phyloP scores from a whole-genome alignment of 2,888 invertebrate genomes.

The Cosmia trapezina region DNA sequence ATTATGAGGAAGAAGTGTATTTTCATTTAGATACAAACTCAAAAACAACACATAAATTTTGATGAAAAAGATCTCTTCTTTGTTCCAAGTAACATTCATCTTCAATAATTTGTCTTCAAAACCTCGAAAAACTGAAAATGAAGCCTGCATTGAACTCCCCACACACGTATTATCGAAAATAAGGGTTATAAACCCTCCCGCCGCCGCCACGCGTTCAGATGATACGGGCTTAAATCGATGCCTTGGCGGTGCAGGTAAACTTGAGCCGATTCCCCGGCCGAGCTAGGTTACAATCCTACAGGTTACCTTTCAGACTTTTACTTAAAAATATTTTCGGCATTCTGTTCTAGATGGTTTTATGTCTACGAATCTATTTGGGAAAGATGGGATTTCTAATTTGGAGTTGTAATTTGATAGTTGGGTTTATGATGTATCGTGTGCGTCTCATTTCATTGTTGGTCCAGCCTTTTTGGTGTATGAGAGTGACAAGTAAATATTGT shows the following conservation, averaged over 20 bases:
- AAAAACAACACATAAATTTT: not conserved
- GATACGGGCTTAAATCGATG: conserved; percentile 63
- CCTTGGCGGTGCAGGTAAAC: conserved; percentile 48
- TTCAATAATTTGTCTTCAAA: conserved; percentile 2
- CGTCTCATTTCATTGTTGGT: conserved; percentile 27
- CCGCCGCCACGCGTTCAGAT: conserved; percentile 42
- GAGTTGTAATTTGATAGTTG: conserved; percentile 29
- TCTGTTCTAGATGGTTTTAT: not conserved
- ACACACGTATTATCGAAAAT: conserved; percentile 44
- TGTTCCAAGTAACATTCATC: not conserved
- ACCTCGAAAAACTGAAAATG: not conserved
- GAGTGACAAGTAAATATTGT: conserved; percentile 29
- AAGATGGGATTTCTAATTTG: conserved; percentile 21
- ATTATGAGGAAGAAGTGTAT: not conserved
- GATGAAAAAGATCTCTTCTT: not conserved
- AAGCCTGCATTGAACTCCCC: conserved; percentile 20
- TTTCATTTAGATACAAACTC: not conserved
- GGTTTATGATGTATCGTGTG: conserved; percentile 40
- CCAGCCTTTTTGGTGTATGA: conserved; percentile 58
- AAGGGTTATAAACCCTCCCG: conserved; percentile 40
- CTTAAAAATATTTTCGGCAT: conserved; percentile 22
- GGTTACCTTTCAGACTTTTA: conserved; percentile 34
- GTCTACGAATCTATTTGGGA: conserved; percentile 10
- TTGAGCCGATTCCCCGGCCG: conserved; percentile 39
- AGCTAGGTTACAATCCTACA: conserved; percentile 38